Conservation (phyloP, 2,888 invertebrate species). For the Eudiplozoon nipponicum region DNA sequence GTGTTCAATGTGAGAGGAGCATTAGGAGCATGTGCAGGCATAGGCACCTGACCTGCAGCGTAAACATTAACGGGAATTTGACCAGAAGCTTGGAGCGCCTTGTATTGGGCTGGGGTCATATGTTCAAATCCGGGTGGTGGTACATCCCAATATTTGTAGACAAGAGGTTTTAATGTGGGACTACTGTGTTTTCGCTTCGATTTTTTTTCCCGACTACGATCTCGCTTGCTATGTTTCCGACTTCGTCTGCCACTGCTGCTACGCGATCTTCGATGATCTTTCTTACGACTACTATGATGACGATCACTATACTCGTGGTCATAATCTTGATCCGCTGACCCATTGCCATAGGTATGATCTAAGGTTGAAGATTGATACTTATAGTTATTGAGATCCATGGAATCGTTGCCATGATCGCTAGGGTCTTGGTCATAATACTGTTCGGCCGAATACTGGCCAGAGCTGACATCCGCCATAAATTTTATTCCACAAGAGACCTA, state of each 20-base stretch:
- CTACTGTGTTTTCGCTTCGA: neutral
- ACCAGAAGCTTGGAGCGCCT: conserved; percentile 32
- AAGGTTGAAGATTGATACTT: too few relatives aligned
- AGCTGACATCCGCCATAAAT: too few relatives aligned
- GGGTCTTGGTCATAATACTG: too few relatives aligned
- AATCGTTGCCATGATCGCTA: too few relatives aligned
- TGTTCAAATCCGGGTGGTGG: conserved; percentile 89
- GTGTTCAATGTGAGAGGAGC: conserved; percentile 27
- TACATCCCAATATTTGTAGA: conserved; percentile 59
- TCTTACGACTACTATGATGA: too few relatives aligned
- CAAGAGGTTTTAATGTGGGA: neutral
- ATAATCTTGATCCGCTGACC: too few relatives aligned
- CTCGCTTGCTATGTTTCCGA: too few relatives aligned
- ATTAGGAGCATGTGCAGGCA: conserved; percentile 25
- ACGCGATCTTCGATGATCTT: neutral
- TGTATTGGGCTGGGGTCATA: conserved; percentile 66
- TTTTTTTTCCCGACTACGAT: neutral
- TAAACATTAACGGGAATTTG: conserved; percentile 33
- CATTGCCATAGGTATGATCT: too few relatives aligned
- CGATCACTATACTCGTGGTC: too few relatives aligned
- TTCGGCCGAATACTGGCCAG: too few relatives aligned
- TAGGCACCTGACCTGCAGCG: conserved; percentile 71
- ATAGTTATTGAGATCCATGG: too few relatives aligned
- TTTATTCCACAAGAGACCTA: too few relatives aligned
- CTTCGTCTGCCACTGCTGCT: neutral